Evolutionary conservation across 2,888 invertebrate species (phyloP), one percentile per base, ranked within the genome.

Genomic region (Calameuta idolon): DNA sequence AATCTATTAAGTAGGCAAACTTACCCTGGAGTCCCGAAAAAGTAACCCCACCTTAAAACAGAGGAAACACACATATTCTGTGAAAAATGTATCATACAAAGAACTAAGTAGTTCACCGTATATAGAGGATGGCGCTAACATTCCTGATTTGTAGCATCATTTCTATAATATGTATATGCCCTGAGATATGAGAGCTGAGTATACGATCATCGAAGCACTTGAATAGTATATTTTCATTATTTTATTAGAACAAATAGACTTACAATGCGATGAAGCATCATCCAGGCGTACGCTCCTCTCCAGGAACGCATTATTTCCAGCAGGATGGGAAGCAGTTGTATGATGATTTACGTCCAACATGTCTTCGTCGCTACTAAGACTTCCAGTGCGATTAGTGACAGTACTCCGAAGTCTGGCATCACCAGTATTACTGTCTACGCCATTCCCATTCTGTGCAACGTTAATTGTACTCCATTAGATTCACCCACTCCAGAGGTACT

Each of bases 21-120:
- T 91, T 89, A 94, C 94, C 94, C 92, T 94, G 94, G 92, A 94
- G 93, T 83, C 94, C 94, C 85, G 94, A 93, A 89, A 94, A 94
- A 86, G 94, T 92, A 80, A 94, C 93, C 78, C 94, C 93, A 93
- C 94, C 94, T 94, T 93, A 92, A 94, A 94, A 78, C 92, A 93
- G 91, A 92, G 74, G 91, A 88, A 87, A 87, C 86, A 81, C 40
- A 40, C 15, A 40, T 55, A 55, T 23, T 80, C 80, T 74, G 68
- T 77, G 69, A 79, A 76, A 77, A 75, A 80, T 81, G 73, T 79
- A 79, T 31, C 71, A 71, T 71, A 71, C 30, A 69, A 31, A 35
- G 12, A 77, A 71, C 34, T 78, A 23, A 55, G 23, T 55, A 23
- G 55, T 55, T 55, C 23, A 55, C 55, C 23, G 55, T 55, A 55